phyloP scores from a whole-genome alignment of 2,797 vertebrate species.

The Nasua narica region DNA sequence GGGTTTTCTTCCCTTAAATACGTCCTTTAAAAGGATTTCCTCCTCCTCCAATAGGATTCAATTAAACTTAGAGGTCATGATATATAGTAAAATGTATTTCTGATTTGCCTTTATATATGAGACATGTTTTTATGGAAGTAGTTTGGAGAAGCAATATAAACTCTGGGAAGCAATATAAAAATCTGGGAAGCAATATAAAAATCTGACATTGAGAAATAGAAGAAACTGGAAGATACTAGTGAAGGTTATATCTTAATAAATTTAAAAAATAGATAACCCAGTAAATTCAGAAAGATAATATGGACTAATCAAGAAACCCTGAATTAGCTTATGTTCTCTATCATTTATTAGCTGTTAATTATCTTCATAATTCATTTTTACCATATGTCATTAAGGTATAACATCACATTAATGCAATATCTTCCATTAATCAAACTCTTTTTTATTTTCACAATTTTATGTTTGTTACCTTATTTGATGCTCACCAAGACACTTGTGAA shows the following conservation, averaged over 20 bases:
- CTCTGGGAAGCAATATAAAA: background rate
- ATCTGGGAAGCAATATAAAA: background rate
- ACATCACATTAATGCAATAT: background rate
- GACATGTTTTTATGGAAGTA: background rate
- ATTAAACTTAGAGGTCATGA: background rate
- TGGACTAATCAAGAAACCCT: background rate
- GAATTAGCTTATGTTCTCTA: background rate
- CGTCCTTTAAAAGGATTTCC: background rate
- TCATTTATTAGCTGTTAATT: background rate
- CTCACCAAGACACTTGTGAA: background rate
- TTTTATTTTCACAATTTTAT: constrained; percentile 21
- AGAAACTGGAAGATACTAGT: background rate
- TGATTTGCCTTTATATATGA: background rate
- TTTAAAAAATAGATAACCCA: background rate
- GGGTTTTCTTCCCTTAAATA: background rate
- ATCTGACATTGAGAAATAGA: background rate
- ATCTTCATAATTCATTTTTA: background rate
- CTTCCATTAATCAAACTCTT: background rate
- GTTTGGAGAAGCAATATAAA: background rate
- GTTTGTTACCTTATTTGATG: background rate
- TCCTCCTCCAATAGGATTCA: background rate
- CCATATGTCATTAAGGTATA: background rate
- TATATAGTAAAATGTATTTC: background rate
- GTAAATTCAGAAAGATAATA: background rate
- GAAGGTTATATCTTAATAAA: background rate